These are phyloP conservation scores for Drosophila orosa DNA, from an alignment of 1,140 invertebrate species.

Conservation along the genomic window DNA sequence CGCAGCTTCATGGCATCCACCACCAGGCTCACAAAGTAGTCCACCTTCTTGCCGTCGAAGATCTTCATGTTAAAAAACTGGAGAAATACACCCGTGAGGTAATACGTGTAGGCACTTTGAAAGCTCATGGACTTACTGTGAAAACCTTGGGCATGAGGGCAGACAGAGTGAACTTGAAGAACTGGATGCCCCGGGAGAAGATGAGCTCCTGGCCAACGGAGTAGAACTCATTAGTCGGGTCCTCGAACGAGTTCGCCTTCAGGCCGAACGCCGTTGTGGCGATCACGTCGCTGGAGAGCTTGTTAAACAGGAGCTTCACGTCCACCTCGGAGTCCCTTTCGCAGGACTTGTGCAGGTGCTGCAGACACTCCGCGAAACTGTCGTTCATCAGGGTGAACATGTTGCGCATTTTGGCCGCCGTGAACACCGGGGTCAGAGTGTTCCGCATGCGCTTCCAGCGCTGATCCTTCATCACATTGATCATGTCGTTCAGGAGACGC, in stretches of 20 bases:
- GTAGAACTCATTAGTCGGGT: conserved; percentile 85
- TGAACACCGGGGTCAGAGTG: conserved; percentile 86
- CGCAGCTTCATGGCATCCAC: conserved; percentile 81
- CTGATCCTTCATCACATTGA: conserved; percentile 86
- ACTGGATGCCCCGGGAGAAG: conserved; percentile 69
- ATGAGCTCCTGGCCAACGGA: conserved; percentile 83
- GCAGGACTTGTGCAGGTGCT: conserved; percentile 35
- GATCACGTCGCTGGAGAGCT: conserved; percentile 85
- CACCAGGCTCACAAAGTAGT: conserved; percentile 78
- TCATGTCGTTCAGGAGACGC: conserved; percentile 85
- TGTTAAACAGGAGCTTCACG: conserved; percentile 84
- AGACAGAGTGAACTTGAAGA: conserved; percentile 65
- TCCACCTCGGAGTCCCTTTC: conserved; percentile 75
- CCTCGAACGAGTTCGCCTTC: conserved; percentile 84
- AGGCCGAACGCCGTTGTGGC: conserved; percentile 85
- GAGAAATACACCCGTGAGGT: not conserved
- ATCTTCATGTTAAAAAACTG: conserved; percentile 53
- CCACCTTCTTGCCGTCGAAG: conserved; percentile 59
- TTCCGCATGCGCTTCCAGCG: conserved; percentile 86
- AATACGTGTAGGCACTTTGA: not conserved
- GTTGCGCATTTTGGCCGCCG: conserved; percentile 86
- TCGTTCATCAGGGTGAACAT: conserved; percentile 85
- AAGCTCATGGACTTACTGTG: conserved; percentile 50
- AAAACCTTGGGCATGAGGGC: conserved; percentile 45
- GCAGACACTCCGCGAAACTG: conserved; percentile 63